These are phyloP conservation scores for Drosophila eohydei DNA, from an alignment of 2,888 invertebrate genomes.

Conservation along the genomic window DNA sequence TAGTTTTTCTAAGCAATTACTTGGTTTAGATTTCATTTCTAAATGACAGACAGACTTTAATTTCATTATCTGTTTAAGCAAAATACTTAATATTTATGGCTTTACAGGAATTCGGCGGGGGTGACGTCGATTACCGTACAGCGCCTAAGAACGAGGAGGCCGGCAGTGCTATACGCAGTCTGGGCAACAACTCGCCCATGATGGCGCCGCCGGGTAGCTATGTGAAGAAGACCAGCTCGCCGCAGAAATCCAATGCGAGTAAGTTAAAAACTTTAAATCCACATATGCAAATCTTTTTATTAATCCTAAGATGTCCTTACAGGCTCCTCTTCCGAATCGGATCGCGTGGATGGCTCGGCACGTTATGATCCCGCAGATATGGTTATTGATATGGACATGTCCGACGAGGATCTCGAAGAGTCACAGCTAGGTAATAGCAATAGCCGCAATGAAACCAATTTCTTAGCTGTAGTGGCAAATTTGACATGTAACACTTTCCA, in stretches of 20 bases:
- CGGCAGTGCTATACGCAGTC: slow-evolving; percentile 54
- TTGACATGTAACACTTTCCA: slow-evolving; percentile 25
- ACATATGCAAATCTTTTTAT: neutral
- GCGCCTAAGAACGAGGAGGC: slow-evolving; percentile 45
- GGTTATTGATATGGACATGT: slow-evolving; percentile 94
- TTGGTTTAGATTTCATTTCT: too few relatives aligned
- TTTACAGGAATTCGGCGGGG: slow-evolving; percentile 75
- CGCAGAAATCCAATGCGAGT: slow-evolving; percentile 81
- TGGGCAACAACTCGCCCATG: slow-evolving; percentile 52
- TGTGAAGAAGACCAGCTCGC: slow-evolving; percentile 64
- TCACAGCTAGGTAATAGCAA: slow-evolving; percentile 80
- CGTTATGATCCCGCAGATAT: slow-evolving; percentile 87
- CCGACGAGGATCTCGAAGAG: slow-evolving; percentile 89
- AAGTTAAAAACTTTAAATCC: slow-evolving; percentile 31
- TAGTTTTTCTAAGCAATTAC: neutral
- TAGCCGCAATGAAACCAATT: neutral
- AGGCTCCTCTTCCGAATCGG: slow-evolving; percentile 81
- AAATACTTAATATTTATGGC: neutral
- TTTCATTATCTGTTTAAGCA: neutral
- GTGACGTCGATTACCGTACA: slow-evolving; percentile 82
- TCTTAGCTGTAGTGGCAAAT: slow-evolving; percentile 22
- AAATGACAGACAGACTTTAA: too few relatives aligned
- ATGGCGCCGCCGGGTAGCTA: slow-evolving; percentile 72
- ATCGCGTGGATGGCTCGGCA: slow-evolving; percentile 76
- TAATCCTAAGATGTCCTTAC: neutral